Evolutionary conservation across 2,888 invertebrate genomes (phyloP).

Genomic region (Lasioglossum villosulum): DNA sequence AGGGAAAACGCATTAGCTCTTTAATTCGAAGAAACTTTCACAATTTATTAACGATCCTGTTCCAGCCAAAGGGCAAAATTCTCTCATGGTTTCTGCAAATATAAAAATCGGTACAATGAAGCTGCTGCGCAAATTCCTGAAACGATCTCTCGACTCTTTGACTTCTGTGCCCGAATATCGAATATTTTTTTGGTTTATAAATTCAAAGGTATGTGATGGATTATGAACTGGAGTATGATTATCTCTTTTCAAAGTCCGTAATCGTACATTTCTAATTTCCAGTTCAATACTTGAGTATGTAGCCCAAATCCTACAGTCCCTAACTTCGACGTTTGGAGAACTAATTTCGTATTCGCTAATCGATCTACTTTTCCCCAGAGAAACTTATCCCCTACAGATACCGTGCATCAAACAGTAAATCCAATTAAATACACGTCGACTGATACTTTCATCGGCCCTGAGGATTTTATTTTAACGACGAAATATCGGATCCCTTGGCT

Average conservation of each 20-base stretch:
- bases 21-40: neutral
- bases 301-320: neutral
- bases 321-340: conserved; percentile 4
- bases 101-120: neutral
- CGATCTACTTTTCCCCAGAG: conserved; percentile 35
- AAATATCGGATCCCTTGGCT: conserved; percentile 27
- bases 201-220: neutral
- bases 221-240: too few relatives aligned
- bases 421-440: conserved; percentile 43
- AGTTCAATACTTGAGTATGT: neutral
- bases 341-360: conserved; percentile 41
- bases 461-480: conserved; percentile 20
- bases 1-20: neutral
- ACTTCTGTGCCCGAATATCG: neutral
- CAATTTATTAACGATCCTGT: neutral
- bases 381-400: conserved; percentile 18
- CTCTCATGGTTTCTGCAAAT: neutral
- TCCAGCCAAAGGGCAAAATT: neutral
- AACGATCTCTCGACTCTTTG: neutral
- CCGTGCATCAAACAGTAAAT: conserved; percentile 33
- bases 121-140: neutral
- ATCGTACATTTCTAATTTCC: neutral
- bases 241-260: neutral
- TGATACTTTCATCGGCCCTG: neutral
- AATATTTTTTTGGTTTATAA: neutral